Conservation (phyloP, 2,113 vertebrate genomes). For the Sylvietta virens region DNA sequence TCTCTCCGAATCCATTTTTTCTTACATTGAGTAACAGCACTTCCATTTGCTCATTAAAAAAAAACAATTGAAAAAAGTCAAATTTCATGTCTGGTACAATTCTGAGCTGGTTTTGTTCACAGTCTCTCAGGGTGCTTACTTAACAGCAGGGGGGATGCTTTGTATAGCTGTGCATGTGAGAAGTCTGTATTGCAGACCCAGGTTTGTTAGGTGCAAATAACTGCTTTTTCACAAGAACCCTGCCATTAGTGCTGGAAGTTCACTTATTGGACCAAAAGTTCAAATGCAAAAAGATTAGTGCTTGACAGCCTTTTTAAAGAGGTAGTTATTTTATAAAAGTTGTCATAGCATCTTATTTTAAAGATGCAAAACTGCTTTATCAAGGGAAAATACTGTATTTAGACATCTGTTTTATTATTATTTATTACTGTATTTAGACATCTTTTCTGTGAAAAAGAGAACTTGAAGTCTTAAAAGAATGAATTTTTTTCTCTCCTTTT, state of each 20-base stretch:
- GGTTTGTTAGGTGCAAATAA: neutral
- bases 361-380: neutral
- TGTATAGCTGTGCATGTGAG: neutral
- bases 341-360: neutral
- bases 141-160: neutral
- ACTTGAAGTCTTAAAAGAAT: neutral
- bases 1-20: neutral
- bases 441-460: neutral
- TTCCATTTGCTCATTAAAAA: neutral
- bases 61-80: neutral
- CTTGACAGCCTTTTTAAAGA: neutral
- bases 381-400: neutral
- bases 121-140: neutral
- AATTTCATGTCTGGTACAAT: neutral
- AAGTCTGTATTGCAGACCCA: neutral
- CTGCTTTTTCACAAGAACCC: neutral
- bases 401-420: neutral
- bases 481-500: neutral
- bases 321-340: neutral
- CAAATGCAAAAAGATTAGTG: neutral
- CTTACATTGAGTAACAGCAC: neutral
- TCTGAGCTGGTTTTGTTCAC: neutral
- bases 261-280: neutral
- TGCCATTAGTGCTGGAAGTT: neutral
- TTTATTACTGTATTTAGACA: neutral